phyloP scores from a whole-genome alignment of 2,113 vertebrate genomes.

The Saiga tatarica region DNA sequence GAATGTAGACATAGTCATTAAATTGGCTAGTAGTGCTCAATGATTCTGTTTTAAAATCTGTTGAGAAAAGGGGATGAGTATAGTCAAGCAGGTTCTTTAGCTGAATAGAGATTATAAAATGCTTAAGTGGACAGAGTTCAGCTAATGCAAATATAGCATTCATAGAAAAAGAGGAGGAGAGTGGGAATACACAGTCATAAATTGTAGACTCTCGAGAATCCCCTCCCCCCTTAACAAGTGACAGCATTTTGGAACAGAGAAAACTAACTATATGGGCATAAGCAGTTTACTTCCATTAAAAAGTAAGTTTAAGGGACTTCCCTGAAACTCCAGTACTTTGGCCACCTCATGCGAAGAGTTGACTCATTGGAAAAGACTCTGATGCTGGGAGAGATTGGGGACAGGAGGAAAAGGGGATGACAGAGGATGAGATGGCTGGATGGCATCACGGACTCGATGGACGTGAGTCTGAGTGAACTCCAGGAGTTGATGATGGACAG shows the following conservation, averaged over 20 bases:
- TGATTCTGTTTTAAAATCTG: conserved; percentile 27
- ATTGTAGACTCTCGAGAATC: not conserved
- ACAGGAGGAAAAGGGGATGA: no score
- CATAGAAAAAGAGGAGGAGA: not conserved
- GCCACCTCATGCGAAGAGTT: no score
- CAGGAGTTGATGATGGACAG: no score
- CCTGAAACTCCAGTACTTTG: no score
- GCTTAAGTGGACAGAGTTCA: not conserved
- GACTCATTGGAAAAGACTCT: no score
- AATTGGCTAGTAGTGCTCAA: not conserved
- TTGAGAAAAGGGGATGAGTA: conserved; percentile 18
- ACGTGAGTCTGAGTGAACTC: no score
- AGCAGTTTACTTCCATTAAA: conserved; percentile 32
- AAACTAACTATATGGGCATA: not conserved
- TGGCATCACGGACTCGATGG: no score
- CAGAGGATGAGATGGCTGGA: no score
- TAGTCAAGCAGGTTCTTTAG: not conserved
- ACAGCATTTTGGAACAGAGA: conserved; percentile 5
- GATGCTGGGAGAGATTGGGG: no score
- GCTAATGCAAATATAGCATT: conserved; percentile 20
- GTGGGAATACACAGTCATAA: not conserved
- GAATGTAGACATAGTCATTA: not conserved
- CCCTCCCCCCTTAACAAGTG: not conserved
- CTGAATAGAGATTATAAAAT: conserved; percentile 48
- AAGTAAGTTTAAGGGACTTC: not conserved